These are phyloP conservation scores for Chirona hameri DNA, from an alignment of 2,888 invertebrate species.

Conservation along the genomic window DNA sequence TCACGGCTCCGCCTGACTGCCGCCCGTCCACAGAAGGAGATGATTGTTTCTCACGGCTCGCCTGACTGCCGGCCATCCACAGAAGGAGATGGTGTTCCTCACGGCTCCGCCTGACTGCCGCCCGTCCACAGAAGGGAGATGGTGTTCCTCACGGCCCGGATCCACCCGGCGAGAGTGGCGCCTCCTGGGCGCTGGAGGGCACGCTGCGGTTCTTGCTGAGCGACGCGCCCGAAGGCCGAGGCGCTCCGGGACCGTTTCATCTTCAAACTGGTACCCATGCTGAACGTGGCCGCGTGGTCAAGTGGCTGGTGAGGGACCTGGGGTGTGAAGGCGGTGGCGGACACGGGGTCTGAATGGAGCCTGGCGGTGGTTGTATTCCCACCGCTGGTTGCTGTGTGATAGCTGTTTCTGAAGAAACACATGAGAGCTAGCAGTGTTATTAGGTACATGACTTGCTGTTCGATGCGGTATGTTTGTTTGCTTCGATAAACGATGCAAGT, in stretches of 20 bases:
- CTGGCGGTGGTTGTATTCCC: too few species aligned
- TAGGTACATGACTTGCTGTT: too few species aligned
- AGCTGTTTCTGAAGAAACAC: too few species aligned
- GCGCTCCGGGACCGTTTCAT: constrained; percentile 66
- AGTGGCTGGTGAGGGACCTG: constrained; percentile 70
- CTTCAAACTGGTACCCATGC: constrained; percentile 83
- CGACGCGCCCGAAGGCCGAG: constrained; percentile 51
- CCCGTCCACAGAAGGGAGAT: too few species aligned
- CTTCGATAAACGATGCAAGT: too few species aligned
- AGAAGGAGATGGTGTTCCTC: constrained; percentile 63
- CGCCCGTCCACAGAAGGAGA: too few species aligned
- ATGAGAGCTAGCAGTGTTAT: too few species aligned
- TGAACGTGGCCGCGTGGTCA: constrained; percentile 82
- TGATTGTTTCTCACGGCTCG: too few species aligned
- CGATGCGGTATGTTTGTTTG: too few species aligned
- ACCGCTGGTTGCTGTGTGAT: too few species aligned
- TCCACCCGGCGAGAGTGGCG: constrained; percentile 87
- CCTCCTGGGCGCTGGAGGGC: constrained; percentile 85
- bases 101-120: too few species aligned
- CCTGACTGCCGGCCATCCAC: constrained; percentile 44
- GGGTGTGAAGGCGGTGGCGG: neutral
- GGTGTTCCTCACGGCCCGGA: constrained; percentile 73
- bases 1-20: too few species aligned
- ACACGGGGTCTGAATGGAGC: neutral
- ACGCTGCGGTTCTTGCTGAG: constrained; percentile 63